Conservation (phyloP, 2,888 invertebrate species). For the Adelognathus sp. region DNA sequence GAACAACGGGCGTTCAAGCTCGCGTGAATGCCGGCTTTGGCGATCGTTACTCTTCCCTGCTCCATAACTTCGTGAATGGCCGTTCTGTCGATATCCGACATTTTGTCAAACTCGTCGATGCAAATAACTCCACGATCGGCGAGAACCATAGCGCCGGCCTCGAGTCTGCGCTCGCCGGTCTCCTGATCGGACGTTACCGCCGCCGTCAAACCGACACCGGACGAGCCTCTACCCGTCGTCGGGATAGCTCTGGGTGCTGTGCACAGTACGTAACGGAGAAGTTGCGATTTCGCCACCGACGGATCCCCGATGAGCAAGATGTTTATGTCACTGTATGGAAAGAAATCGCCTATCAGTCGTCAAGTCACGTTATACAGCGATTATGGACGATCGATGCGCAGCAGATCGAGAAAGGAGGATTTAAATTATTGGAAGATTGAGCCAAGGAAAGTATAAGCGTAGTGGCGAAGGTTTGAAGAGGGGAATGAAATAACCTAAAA, state of each 20-base stretch:
- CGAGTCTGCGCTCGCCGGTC: conserved; percentile 93
- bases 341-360: too few species aligned
- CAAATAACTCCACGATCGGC: conserved; percentile 99
- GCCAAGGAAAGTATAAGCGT: too few species aligned
- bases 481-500: too few species aligned
- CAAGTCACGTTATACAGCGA: too few species aligned
- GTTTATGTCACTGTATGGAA: conserved; percentile 87
- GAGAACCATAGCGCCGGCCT: conserved; percentile 99
- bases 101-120: conserved; percentile 99
- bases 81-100: conserved; percentile 99
- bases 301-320: conserved; percentile 98
- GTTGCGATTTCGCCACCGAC: conserved; percentile 98
- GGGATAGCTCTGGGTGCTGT: conserved; percentile 98
- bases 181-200: conserved; percentile 98
- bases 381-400: too few species aligned
- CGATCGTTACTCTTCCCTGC: conserved; percentile 98
- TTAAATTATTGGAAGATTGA: too few species aligned
- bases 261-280: conserved; percentile 94
- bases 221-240: conserved; percentile 98
- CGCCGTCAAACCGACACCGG: conserved; percentile 99
- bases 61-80: conserved; percentile 99
- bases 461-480: too few species aligned
- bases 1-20: conserved; percentile 98
- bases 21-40: conserved; percentile 99
- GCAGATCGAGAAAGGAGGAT: too few species aligned